A percentile compares a stretch with the other conserved stretches of the same genome.
Conservation (phyloP, 2,888 invertebrate genomes). For the Calameuta idolon region DNA sequence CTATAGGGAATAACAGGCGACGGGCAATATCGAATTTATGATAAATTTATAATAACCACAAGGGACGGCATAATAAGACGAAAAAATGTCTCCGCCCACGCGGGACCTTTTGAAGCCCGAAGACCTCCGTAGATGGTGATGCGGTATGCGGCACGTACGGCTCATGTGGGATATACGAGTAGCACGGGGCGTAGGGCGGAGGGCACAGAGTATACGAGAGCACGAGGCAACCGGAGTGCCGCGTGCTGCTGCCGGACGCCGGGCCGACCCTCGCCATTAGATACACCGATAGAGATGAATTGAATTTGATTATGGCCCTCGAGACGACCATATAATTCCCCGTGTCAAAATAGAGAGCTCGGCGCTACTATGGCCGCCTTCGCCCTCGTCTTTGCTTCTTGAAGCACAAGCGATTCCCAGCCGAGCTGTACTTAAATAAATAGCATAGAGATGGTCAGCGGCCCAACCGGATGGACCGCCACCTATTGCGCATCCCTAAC, state of each 20-base stretch:
- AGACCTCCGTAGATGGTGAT: constrained; percentile 15
- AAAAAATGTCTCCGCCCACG: constrained; percentile 36
- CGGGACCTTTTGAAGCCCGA: constrained; percentile 3
- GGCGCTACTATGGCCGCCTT: neutral
- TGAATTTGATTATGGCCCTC: constrained; percentile 48
- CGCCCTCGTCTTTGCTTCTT: too few relatives aligned
- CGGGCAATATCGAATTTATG: constrained; percentile 49
- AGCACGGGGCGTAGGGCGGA: constrained; percentile 1
- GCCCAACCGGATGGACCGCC: too few relatives aligned
- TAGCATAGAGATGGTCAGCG: too few relatives aligned
- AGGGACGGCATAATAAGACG: constrained; percentile 38
- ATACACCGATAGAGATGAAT: constrained; percentile 52
- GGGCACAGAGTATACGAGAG: too few relatives aligned
- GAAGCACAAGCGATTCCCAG: too few relatives aligned
- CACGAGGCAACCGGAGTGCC: too few relatives aligned
- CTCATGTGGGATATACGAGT: neutral
- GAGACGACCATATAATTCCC: constrained; percentile 47
- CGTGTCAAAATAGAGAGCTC: constrained; percentile 48
- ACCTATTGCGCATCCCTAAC: too few relatives aligned
- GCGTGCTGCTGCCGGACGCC: constrained; percentile 1
- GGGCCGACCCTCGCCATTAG: constrained; percentile 34
- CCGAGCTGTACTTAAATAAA: too few relatives aligned
- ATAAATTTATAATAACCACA: constrained; percentile 52
- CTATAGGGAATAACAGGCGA: constrained; percentile 11
- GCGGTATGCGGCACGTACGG: too few relatives aligned